Conservation (phyloP, 2,888 invertebrate species). For the Drosophila cracens region DNA sequence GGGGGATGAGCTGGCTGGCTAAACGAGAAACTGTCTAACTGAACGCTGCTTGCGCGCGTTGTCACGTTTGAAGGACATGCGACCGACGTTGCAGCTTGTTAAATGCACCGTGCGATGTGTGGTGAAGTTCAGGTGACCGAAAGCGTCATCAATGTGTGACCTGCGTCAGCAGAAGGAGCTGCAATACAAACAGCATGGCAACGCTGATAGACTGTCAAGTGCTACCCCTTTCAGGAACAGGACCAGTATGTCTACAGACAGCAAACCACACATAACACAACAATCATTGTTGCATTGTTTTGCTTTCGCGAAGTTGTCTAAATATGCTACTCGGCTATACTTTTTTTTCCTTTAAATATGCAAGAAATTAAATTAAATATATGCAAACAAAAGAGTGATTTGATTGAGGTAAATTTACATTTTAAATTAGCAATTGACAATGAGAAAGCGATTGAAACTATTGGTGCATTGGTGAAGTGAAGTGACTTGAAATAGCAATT, state of each 20-base stretch:
- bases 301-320: background rate
- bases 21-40: background rate
- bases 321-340: background rate
- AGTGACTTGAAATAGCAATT: background rate
- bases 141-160: background rate
- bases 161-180: background rate
- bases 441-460: background rate
- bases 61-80: constrained; percentile 10
- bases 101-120: background rate
- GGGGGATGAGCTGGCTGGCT: background rate
- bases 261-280: background rate
- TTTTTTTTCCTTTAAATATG: background rate
- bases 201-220: background rate
- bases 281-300: background rate
- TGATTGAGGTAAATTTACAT: background rate
- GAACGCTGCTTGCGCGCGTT: background rate
- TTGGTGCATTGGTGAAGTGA: background rate
- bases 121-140: background rate
- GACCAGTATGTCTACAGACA: background rate
- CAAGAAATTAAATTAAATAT: background rate
- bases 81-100: constrained; percentile 1
- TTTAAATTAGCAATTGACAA: background rate
- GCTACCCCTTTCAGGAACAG: background rate
- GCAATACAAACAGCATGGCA: background rate
- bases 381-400: background rate